Conservation (phyloP, 2,113 vertebrate species). For the Callopanchax toddi region DNA sequence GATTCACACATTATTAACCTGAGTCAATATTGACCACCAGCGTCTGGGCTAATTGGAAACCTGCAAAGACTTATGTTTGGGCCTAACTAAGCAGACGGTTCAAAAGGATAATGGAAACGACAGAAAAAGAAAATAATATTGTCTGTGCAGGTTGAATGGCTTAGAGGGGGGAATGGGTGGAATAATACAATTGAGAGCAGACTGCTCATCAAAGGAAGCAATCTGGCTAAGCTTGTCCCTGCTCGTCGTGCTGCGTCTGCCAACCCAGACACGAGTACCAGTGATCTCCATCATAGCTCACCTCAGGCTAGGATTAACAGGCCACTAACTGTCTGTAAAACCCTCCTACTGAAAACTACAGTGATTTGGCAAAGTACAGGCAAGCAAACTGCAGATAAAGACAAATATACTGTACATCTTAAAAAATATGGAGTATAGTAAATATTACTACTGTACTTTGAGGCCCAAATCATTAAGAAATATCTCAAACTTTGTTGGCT, state of each 20-base stretch:
- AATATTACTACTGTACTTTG: not conserved
- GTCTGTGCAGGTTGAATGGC: slow-evolving; percentile 64
- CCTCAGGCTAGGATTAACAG: slow-evolving; percentile 75
- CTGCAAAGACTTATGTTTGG: slow-evolving; percentile 46
- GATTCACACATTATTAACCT: slow-evolving; percentile 75
- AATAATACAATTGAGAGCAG: slow-evolving; percentile 68
- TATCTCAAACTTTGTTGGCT: slow-evolving; percentile 19
- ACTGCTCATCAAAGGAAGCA: slow-evolving; percentile 72
- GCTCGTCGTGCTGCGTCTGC: slow-evolving; percentile 42
- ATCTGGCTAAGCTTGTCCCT: slow-evolving; percentile 71
- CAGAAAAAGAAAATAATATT: slow-evolving; percentile 64
- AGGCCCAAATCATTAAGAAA: not conserved
- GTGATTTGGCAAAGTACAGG: slow-evolving; percentile 33
- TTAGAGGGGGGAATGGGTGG: slow-evolving; percentile 56
- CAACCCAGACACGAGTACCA: slow-evolving; percentile 63
- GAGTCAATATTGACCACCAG: slow-evolving; percentile 76
- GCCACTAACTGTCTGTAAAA: slow-evolving; percentile 63
- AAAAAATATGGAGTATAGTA: slow-evolving; percentile 9
- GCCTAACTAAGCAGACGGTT: slow-evolving; percentile 63
- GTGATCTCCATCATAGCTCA: slow-evolving; percentile 73
- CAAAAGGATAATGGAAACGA: slow-evolving; percentile 68
- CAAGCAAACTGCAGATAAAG: slow-evolving; percentile 6
- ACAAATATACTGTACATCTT: not conserved
- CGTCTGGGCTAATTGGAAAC: slow-evolving; percentile 74
- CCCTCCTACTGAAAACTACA: slow-evolving; percentile 44